Evolutionary conservation across 2,797 vertebrate genomes (phyloP).

Genomic region (Ctenopoma multispine): DNA sequence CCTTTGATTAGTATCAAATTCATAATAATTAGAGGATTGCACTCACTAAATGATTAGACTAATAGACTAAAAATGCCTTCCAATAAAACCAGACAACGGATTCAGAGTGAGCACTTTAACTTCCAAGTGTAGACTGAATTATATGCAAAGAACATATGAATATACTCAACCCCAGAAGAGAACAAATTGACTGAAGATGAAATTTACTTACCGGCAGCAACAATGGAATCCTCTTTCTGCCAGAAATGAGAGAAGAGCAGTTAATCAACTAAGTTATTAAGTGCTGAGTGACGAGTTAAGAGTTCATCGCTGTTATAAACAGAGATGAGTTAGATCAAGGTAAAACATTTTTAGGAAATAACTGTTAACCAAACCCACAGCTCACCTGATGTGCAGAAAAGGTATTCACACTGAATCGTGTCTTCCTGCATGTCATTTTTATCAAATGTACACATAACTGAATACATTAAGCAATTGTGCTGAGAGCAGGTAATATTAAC

Average conservation of each 20-base stretch:
- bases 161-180: slow-evolving; percentile 24
- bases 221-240: slow-evolving; percentile 83
- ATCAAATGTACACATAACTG: background rate
- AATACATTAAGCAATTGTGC: too few relatives aligned
- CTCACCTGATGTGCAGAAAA: slow-evolving; percentile 47
- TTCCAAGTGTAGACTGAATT: slow-evolving; percentile 23
- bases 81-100: slow-evolving; percentile 15
- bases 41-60: background rate
- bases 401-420: background rate
- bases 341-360: slow-evolving; percentile 33
- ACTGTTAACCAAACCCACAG: slow-evolving; percentile 31
- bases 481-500: background rate
- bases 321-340: slow-evolving; percentile 24
- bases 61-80: slow-evolving; percentile 19
- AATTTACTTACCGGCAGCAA: slow-evolving; percentile 83
- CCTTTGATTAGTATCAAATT: background rate
- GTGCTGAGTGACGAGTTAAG: slow-evolving; percentile 43
- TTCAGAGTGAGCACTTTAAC: background rate
- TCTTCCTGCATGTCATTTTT: too few relatives aligned
- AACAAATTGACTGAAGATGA: slow-evolving; percentile 45
- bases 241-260: slow-evolving; percentile 77
- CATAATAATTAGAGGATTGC: background rate
- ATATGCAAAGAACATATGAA: slow-evolving; percentile 22
- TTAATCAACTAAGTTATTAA: slow-evolving; percentile 74
- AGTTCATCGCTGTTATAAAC: slow-evolving; percentile 58